These are phyloP conservation scores for Pristiophorus japonicus DNA, from an alignment of 2,113 vertebrate species.

Conservation along the genomic window DNA sequence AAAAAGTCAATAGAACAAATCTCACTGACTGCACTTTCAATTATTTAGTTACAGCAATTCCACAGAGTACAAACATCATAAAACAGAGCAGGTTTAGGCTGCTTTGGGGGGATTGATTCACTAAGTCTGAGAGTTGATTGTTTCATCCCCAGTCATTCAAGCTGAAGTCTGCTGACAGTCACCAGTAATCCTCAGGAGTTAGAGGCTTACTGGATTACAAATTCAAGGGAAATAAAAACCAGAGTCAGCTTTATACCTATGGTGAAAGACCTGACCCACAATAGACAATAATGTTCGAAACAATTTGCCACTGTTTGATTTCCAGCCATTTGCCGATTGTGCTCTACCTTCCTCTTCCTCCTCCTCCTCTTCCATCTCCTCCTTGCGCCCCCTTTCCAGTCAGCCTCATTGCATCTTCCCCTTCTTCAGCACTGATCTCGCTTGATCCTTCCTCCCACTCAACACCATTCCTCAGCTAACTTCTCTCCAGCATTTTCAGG, in stretches of 20 bases:
- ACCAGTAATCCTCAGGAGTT: background rate
- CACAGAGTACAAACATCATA: slow-evolving; percentile 3
- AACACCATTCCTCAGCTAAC: background rate
- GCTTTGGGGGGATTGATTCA: slow-evolving; percentile 4
- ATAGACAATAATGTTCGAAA: background rate
- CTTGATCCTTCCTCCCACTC: background rate
- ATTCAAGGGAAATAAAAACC: slow-evolving; percentile 7
- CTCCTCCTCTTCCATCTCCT: background rate
- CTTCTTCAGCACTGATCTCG: background rate
- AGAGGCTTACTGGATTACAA: background rate
- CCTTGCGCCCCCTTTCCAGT: background rate
- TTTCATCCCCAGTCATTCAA: slow-evolving; percentile 6
- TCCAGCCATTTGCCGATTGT: background rate
- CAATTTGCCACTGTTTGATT: background rate
- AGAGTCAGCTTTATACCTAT: background rate
- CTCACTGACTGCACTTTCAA: slow-evolving; percentile 28
- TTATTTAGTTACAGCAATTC: slow-evolving; percentile 13
- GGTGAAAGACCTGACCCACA: background rate
- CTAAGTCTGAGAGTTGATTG: slow-evolving; percentile 15
- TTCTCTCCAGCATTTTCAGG: background rate
- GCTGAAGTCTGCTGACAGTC: slow-evolving; percentile 12
- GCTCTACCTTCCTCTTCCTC: background rate
- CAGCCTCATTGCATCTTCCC: background rate
- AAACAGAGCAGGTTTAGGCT: slow-evolving; percentile 18
- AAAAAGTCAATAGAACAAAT: slow-evolving; percentile 31